Evolutionary conservation across 92 coral and sea anemone species (phyloP), one percentile per base, ranked within the genome.

Genomic region (Paramuricea clavata): DNA sequence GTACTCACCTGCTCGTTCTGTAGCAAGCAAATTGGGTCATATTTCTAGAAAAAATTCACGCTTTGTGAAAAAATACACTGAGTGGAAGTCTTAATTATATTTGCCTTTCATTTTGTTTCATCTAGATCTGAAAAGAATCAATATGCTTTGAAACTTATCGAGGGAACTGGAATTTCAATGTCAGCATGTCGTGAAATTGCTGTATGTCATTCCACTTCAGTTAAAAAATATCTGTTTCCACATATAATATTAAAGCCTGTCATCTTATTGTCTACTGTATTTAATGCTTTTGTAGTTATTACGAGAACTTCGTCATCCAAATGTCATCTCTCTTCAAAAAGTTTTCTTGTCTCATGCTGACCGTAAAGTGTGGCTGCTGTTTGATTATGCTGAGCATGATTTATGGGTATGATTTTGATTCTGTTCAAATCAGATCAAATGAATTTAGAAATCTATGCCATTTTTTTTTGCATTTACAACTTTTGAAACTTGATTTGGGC

Each of bases 361-460:
- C 84, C 91, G 99, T 13, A 95, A 95, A 83, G 98, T 96, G 23
- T 96, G 94, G 95, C 88, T 96, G 27, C 87, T 96, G 25, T 87
- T 96, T 91, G 99, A 96, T 68, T 96, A 93, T 91, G 99, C 99
- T 81, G 99, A 96, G 70, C 99, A 96, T 93, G 99, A 96, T 88
- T 89, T 96, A 12, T 96, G 99, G 99, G 99, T 95, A 75, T 90
- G 95, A n/a, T n/a, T n/a, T n/a, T n/a, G n/a, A n/a, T 68, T 5
- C 26, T 59, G 6, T 41, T 64, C 32, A n/a, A n/a, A n/a, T n/a
- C n/a, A n/a, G n/a, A n/a, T n/a, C n/a, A n/a, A n/a, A n/a, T n/a
- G n/a, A n/a, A n/a, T n/a, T n/a, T n/a, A n/a, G n/a, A n/a, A n/a
- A n/a, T n/a, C n/a, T n/a, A n/a, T n/a, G n/a, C n/a, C n/a, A n/a